Evolutionary conservation across 2,797 vertebrate genomes (phyloP).

Genomic region (Xiphophorus birchmanni): DNA sequence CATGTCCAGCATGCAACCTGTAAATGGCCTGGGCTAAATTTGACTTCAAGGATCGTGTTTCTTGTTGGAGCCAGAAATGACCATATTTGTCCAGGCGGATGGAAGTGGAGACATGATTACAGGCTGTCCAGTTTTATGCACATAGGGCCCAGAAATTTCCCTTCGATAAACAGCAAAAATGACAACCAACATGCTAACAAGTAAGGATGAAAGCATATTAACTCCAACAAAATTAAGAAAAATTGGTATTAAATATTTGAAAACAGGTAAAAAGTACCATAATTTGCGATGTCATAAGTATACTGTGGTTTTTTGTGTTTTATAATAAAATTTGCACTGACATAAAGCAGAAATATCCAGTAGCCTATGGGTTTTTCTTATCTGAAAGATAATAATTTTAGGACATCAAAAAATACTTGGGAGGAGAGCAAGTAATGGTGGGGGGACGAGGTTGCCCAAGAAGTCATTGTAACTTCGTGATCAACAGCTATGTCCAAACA

Average conservation of each 20-base stretch:
- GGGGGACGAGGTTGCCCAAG: too few species aligned
- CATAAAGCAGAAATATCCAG: neutral
- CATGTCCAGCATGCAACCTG: slow-evolving; percentile 5
- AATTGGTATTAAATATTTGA: neutral
- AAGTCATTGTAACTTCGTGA: too few species aligned
- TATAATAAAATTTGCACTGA: neutral
- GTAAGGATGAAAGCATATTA: neutral
- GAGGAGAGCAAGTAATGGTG: neutral
- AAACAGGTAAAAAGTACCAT: neutral
- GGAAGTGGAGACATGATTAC: neutral
- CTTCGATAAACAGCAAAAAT: neutral
- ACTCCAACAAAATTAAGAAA: neutral
- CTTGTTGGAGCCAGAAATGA: neutral
- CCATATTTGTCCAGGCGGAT: neutral
- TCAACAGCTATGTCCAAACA: neutral
- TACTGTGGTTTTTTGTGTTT: neutral
- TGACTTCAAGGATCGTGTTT: neutral
- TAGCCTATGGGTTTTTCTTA: neutral
- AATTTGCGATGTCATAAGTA: neutral
- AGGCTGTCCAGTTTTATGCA: neutral
- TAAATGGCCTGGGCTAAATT: neutral
- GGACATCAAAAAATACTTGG: neutral
- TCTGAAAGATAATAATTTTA: neutral
- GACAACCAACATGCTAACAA: neutral
- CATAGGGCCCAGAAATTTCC: neutral